Conservation (phyloP, 2,113 vertebrate genomes). For the Myiagra hebetior region DNA sequence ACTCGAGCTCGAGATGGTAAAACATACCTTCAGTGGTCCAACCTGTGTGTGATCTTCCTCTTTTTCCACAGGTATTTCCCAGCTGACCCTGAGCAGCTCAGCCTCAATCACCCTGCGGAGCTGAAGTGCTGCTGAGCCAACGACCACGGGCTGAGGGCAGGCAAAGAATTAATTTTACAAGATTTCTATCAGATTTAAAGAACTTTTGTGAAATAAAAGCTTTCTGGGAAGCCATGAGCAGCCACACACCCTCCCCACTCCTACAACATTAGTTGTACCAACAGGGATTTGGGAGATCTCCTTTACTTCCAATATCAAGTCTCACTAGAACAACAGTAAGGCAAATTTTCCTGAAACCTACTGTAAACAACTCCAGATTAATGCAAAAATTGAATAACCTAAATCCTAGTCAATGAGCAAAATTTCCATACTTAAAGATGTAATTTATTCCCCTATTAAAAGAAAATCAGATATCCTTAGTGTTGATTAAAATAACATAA, state of each 20-base stretch:
- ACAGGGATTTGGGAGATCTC: not conserved
- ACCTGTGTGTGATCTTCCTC: constrained; percentile 52
- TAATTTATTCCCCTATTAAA: not conserved
- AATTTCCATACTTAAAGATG: not conserved
- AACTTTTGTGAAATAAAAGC: not conserved
- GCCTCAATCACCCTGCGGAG: constrained; percentile 79
- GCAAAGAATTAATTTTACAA: not conserved
- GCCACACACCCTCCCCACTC: not conserved
- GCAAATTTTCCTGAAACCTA: not conserved
- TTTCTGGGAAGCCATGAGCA: not conserved
- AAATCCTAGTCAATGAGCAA: not conserved
- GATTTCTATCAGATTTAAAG: not conserved
- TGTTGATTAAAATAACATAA: not conserved
- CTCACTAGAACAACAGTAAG: not conserved
- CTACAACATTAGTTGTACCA: not conserved
- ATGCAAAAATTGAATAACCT: not conserved
- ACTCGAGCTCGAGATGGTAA: not conserved
- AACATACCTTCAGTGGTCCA: constrained; percentile 84
- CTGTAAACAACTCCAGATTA: not conserved
- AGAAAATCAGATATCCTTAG: not conserved
- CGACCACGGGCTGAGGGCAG: constrained; percentile 75
- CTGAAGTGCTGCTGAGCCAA: constrained; percentile 79
- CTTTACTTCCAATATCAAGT: not conserved
- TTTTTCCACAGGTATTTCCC: constrained; percentile 76
- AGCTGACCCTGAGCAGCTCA: constrained; percentile 69